Conservation (phyloP, 2,797 vertebrate genomes). For the Kryptopterus vitreolus region DNA sequence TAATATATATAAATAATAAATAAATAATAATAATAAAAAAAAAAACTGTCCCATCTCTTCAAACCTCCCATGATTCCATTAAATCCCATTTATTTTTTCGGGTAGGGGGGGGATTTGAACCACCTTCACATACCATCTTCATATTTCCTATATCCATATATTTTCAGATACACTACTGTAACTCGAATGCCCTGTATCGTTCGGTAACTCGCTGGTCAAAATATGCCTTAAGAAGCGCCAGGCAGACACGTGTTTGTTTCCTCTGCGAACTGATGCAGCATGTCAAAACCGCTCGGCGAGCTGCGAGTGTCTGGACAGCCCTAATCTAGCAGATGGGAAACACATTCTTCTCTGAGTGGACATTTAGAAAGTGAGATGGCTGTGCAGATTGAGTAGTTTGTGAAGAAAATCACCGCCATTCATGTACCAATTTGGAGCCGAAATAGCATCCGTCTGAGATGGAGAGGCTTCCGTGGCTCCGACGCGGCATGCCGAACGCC, state of each 20-base stretch:
- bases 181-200: not conserved
- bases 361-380: slow-evolving; percentile 39
- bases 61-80: not conserved
- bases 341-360: slow-evolving; percentile 34
- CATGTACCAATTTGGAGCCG: slow-evolving; percentile 45
- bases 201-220: not conserved
- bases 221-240: slow-evolving; percentile 8
- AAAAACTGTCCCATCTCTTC: not conserved
- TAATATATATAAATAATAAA: too few relatives aligned
- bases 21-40: too few relatives aligned
- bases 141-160: not conserved
- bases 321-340: slow-evolving; percentile 35
- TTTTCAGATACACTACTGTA: not conserved
- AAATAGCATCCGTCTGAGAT: slow-evolving; percentile 35
- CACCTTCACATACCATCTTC: not conserved
- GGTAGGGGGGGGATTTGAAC: not conserved
- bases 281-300: slow-evolving; percentile 29
- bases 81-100: not conserved
- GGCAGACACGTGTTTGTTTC: not conserved
- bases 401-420: slow-evolving; percentile 36
- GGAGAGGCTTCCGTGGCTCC: slow-evolving; percentile 32
- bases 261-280: slow-evolving; percentile 12
- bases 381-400: slow-evolving; percentile 44
- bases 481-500: slow-evolving; percentile 42
- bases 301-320: slow-evolving; percentile 33